Evolutionary conservation across 2,113 vertebrate genomes (phyloP).

Genomic region (Chrysemys picta): DNA sequence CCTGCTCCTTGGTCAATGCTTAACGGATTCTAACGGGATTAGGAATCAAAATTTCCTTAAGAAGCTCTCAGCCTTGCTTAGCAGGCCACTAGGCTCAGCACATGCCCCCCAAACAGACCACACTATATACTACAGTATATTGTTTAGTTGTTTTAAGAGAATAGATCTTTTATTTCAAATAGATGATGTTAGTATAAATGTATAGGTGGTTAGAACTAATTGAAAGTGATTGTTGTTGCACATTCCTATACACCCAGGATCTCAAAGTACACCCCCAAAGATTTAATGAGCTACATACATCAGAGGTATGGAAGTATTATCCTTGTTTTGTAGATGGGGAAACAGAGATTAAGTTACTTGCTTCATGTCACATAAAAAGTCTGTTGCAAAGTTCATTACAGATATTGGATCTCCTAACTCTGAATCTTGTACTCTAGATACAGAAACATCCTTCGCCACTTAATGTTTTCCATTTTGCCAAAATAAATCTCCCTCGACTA

Average conservation of each 20-base stretch:
- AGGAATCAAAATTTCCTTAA: too few species aligned
- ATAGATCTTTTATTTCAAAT: not conserved
- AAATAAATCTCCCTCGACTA: slow-evolving; percentile 10
- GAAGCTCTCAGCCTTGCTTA: too few species aligned
- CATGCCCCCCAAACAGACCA: too few species aligned
- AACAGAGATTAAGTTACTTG: slow-evolving; percentile 22
- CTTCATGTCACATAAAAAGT: not conserved
- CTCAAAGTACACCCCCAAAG: not conserved
- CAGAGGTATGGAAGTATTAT: not conserved
- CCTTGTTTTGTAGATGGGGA: not conserved
- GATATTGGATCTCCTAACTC: not conserved
- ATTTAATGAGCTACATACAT: not conserved
- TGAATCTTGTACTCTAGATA: slow-evolving; percentile 6
- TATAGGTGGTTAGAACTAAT: not conserved
- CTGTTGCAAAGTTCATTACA: not conserved
- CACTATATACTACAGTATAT: not conserved
- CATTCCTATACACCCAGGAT: not conserved
- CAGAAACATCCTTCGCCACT: not conserved
- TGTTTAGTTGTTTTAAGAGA: not conserved
- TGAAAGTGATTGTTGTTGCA: not conserved
- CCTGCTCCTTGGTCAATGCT: too few species aligned
- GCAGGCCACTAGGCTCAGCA: too few species aligned
- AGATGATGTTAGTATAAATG: not conserved
- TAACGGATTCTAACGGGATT: too few species aligned
- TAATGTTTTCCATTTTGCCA: not conserved